Conservation (phyloP, 2,113 vertebrate species). For the Caracal caracal region DNA sequence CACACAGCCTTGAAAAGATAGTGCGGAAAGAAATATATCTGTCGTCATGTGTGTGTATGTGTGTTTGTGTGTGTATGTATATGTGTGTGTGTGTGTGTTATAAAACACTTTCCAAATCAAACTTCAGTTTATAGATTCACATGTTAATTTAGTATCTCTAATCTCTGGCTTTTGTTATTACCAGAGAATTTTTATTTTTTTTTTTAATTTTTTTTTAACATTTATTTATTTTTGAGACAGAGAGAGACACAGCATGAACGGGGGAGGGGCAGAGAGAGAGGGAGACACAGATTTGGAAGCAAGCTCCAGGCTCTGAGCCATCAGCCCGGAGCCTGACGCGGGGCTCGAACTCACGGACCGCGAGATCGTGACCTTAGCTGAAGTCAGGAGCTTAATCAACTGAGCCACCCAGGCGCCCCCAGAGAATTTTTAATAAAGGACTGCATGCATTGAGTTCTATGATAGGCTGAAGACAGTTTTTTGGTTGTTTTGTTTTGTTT, state of each 20-base stretch:
- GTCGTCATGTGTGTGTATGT: background rate
- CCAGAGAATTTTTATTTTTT: background rate
- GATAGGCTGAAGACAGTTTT: background rate
- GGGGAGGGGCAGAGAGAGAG: too few relatives aligned
- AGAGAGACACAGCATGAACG: too few relatives aligned
- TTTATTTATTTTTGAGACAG: too few relatives aligned
- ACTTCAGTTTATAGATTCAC: background rate
- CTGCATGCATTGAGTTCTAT: background rate
- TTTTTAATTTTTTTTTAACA: too few relatives aligned
- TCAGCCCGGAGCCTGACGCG: too few relatives aligned
- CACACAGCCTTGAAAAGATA: background rate
- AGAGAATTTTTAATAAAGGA: background rate
- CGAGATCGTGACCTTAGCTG: too few relatives aligned
- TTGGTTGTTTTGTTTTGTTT: background rate
- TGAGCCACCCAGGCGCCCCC: too few relatives aligned
- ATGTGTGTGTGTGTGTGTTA: background rate
- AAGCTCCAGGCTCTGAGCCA: too few relatives aligned
- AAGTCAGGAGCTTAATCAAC: too few relatives aligned
- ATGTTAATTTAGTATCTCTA: background rate
- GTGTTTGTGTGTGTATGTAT: too few relatives aligned
- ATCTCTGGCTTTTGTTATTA: background rate
- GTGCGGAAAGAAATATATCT: background rate
- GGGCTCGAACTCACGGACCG: too few relatives aligned
- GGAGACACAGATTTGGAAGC: too few relatives aligned
- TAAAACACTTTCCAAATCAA: background rate